A percentile compares a stretch with the other conserved stretches of the same genome.
phyloP scores from a whole-genome alignment of 1,140 invertebrate genomes.

The Gonatopus flavifemur region DNA sequence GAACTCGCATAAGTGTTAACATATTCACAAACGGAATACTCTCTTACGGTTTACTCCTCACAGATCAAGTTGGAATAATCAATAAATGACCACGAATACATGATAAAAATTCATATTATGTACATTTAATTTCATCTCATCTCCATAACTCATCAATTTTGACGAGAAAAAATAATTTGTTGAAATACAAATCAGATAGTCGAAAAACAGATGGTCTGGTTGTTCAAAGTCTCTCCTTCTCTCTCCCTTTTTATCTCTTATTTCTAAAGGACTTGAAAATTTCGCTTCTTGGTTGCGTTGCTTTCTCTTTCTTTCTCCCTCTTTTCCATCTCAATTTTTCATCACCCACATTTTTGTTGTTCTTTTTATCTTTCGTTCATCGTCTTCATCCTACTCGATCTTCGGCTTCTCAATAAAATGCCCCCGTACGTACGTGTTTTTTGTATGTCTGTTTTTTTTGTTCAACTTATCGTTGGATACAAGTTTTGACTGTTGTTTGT shows the following conservation, averaged over 20 bases:
- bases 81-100: no score
- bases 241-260: not conserved
- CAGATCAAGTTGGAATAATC: no score
- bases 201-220: no score
- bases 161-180: no score
- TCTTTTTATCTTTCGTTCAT: slow-evolving; percentile 4
- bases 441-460: not conserved
- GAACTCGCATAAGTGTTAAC: no score
- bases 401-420: slow-evolving; percentile 60
- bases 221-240: not conserved
- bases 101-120: no score
- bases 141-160: no score
- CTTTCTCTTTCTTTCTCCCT: slow-evolving; percentile 7
- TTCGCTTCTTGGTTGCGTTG: not conserved
- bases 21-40: no score
- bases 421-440: slow-evolving; percentile 45
- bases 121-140: no score
- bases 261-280: no score
- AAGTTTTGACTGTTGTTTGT: slow-evolving; percentile 7
- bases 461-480: not conserved
- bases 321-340: slow-evolving; percentile 1
- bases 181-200: no score
- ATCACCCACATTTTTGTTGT: slow-evolving; percentile 11
- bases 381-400: slow-evolving; percentile 27
- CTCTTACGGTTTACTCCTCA: no score